Percentiles rank a stretch among this genome's conserved stretches.
Conservation (phyloP, 1,140 invertebrate genomes). For the Drosophila littoralis region DNA sequence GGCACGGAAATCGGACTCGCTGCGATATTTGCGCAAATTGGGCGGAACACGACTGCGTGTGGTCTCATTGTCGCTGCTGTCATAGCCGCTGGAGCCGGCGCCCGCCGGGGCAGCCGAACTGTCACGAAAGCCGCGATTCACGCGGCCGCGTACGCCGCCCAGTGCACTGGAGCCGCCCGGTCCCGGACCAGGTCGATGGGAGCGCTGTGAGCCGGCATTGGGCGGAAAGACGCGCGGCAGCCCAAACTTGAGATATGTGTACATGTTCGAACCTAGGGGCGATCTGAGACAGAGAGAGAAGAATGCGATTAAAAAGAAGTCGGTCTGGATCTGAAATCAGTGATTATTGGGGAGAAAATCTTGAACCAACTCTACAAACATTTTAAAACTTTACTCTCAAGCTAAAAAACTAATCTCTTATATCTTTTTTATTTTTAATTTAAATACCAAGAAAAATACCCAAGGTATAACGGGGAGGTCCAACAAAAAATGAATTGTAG, state of each 20-base stretch:
- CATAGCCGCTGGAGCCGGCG: slow-evolving; percentile 91
- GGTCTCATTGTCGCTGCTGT: slow-evolving; percentile 91
- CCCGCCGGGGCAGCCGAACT: slow-evolving; percentile 69
- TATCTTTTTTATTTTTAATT: no score
- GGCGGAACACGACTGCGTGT: slow-evolving; percentile 86
- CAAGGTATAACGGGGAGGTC: no score
- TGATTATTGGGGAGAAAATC: no score
- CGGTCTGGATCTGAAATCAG: no score
- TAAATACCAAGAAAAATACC: no score
- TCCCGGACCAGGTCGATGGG: slow-evolving; percentile 84
- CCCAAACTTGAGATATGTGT: slow-evolving; percentile 96
- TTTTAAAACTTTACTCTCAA: no score
- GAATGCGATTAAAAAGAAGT: neutral
- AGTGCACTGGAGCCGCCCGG: slow-evolving; percentile 75
- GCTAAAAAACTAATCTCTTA: no score
- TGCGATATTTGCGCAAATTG: slow-evolving; percentile 89
- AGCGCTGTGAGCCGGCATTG: slow-evolving; percentile 87
- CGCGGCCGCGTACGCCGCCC: slow-evolving; percentile 81
- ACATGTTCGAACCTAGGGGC: slow-evolving; percentile 94
- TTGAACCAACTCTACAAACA: no score
- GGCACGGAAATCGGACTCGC: slow-evolving; percentile 92
- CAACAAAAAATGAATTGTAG: no score
- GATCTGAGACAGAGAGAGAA: slow-evolving; percentile 85
- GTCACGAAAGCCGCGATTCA: slow-evolving; percentile 81
- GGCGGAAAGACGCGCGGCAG: slow-evolving; percentile 95